A percentile compares a stretch with the other conserved stretches of the same genome.
phyloP scores from a whole-genome alignment of 2,113 vertebrate genomes.

The Lycaon pictus region DNA sequence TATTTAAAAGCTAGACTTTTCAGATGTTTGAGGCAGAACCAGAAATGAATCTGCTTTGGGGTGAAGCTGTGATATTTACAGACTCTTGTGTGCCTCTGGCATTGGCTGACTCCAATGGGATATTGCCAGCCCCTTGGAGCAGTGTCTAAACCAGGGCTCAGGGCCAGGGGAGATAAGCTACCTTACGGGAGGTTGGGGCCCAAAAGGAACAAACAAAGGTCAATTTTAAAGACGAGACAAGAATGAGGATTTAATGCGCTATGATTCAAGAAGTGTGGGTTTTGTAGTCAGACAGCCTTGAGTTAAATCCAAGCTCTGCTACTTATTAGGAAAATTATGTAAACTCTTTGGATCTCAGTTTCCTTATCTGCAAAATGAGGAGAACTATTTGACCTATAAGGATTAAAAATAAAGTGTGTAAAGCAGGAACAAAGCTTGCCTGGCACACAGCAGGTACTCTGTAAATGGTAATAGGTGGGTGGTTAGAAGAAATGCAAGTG shows the following conservation, averaged over 20 bases:
- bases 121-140: not conserved
- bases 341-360: not conserved
- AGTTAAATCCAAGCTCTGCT: not conserved
- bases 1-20: not conserved
- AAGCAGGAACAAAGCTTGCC: not conserved
- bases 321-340: not conserved
- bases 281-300: not conserved
- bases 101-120: not conserved
- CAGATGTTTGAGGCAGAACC: not conserved
- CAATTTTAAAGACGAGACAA: not conserved
- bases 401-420: not conserved
- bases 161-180: not conserved
- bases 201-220: slow-evolving; percentile 12
- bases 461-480: not conserved
- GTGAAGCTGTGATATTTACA: slow-evolving; percentile 9
- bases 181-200: not conserved
- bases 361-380: not conserved
- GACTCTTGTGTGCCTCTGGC: not conserved
- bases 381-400: not conserved
- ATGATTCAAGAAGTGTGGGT: not conserved
- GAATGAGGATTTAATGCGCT: not conserved
- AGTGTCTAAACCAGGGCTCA: not conserved
- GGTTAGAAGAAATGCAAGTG: not conserved
- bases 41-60: not conserved
- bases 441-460: not conserved